Percentiles rank a stretch among this genome's conserved stretches.
Evolutionary conservation across 2,797 vertebrate genomes (phyloP).

Genomic region (Cuniculus paca): DNA sequence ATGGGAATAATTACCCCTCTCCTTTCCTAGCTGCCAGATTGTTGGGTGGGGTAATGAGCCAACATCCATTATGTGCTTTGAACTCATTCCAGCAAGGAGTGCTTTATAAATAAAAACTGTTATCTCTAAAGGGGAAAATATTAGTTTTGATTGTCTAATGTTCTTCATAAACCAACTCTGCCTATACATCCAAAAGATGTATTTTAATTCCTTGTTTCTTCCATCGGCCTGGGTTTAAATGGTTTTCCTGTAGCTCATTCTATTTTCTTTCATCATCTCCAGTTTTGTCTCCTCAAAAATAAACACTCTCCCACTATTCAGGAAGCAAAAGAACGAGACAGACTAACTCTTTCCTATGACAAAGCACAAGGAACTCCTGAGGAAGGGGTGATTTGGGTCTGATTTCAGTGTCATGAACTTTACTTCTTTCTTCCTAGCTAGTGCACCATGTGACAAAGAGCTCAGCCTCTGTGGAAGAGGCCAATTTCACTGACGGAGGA

Average conservation of each 20-base stretch:
- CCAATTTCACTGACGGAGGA: neutral
- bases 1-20: constrained; percentile 67
- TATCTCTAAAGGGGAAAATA: constrained; percentile 73
- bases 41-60: constrained; percentile 60
- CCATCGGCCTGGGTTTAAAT: neutral
- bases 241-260: neutral
- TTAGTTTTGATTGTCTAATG: constrained; percentile 64
- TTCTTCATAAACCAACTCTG: constrained; percentile 1
- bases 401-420: neutral
- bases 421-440: neutral
- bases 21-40: constrained; percentile 41
- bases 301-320: neutral
- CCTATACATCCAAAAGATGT: constrained; percentile 5
- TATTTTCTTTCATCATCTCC: constrained; percentile 43
- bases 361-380: neutral
- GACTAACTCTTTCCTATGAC: neutral
- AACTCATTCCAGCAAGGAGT: constrained; percentile 65
- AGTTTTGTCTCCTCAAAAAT: neutral
- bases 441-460: neutral
- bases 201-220: neutral
- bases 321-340: neutral
- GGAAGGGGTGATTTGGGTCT: neutral
- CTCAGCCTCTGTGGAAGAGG: neutral
- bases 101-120: constrained; percentile 64
- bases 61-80: constrained; percentile 60